Base-by-base conservation (phyloP, 2,888 invertebrate species). In the Aporophyla lueneburgensis region DNA sequence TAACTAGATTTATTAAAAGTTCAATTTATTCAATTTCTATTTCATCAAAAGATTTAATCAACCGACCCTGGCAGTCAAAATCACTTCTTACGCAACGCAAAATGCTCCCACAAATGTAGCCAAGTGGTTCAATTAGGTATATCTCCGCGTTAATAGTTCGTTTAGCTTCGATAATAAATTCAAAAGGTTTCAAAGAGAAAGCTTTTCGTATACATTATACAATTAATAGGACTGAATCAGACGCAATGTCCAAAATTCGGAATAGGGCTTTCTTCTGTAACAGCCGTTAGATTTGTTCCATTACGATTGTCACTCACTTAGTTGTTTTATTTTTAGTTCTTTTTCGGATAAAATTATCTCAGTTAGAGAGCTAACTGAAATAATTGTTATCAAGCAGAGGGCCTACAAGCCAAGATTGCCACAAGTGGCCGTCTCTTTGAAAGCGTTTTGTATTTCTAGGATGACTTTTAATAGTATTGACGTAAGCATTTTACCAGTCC, bases 141-240 rank as follows among this genome's bases (percentile, higher is more conserved):
- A 82, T 86, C 77, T 78, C 61, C 54, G 56, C 81, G 74, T 84
- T 80, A 84, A 86, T 89, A 89, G 86, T 86, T 87, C 80, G 74
- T 87, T 86, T 79, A 86, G 84, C 74, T 78, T 81, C 82, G 21
- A 77, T 80, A 81, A 78, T 81, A 79, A 86, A 83, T 76, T 83
- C 71, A 80, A 83, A 81, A 76, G 83, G 79, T 80, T 83, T 78
- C 73, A 14, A 67, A 63, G 58, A 54, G 66, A 81, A 83, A 81
- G 70, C 87, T 86, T 85, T 86, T 81, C 74, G 43, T 80, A 74
- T 84, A 80, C 43, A 81, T 85, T 74, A 88, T 86, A 85, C 63
- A 81, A 78, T 84, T 84, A 81, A 74, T 75, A 65, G 61, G 46
- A 40, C 59, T 43, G 46, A 59, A 78, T 71, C 63, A 63, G 63